Conservation (phyloP, 2,888 invertebrate genomes). For the Piscicola geometra region DNA sequence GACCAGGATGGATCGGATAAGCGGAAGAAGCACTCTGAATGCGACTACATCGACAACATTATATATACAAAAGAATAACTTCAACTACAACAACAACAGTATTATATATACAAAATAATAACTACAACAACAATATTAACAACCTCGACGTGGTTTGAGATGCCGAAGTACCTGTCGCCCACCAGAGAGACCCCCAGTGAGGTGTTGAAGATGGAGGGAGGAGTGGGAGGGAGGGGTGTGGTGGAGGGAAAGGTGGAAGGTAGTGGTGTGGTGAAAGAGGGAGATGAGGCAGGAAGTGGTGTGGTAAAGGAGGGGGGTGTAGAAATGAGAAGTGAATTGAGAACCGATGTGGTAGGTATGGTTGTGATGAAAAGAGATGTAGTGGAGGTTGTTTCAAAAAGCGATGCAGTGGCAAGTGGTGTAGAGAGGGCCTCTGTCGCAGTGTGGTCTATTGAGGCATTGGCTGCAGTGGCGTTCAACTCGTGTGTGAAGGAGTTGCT, state of each 20-base stretch:
- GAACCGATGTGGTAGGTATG: no score
- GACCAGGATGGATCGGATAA: background rate
- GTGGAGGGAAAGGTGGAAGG: background rate
- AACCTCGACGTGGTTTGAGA: constrained; percentile 4
- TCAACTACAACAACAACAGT: background rate
- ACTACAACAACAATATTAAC: background rate
- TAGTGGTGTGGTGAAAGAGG: background rate
- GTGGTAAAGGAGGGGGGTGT: no score
- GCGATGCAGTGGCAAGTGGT: background rate
- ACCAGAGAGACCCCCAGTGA: background rate
- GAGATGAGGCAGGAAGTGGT: no score
- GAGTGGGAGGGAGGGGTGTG: background rate
- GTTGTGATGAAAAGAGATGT: no score
- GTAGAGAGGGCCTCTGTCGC: background rate
- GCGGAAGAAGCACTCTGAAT: no score
- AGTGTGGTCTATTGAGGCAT: background rate
- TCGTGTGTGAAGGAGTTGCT: background rate
- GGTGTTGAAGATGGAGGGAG: background rate
- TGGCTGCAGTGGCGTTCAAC: constrained; percentile 11
- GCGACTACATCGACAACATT: background rate
- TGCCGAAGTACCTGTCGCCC: background rate
- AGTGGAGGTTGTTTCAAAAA: no score
- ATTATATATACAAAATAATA: background rate
- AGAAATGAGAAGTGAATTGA: no score
- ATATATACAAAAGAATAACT: background rate